A percentile compares a stretch with the other conserved stretches of the same genome.
These are phyloP conservation scores for Neocrepidodera transversa DNA, from an alignment of 2,888 invertebrate species.

Conservation along the genomic window DNA sequence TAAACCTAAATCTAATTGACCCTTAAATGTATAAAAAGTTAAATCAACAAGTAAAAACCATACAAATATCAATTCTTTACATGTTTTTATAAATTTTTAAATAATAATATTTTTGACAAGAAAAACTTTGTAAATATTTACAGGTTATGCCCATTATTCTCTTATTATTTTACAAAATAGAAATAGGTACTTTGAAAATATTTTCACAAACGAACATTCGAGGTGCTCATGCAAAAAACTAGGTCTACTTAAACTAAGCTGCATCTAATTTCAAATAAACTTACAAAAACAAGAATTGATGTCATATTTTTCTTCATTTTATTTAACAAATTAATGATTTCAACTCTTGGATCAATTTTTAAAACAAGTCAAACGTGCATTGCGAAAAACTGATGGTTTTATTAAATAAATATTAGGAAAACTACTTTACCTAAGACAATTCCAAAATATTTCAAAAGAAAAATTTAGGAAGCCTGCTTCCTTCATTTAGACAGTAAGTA, in stretches of 20 bases:
- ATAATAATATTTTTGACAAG: conserved; percentile 9
- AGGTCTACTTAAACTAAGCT: conserved; percentile 23
- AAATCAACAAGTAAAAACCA: conserved; percentile 14
- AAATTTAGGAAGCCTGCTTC: not conserved
- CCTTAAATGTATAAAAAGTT: not conserved
- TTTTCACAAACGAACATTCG: not conserved
- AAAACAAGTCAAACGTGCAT: conserved; percentile 3
- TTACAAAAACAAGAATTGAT: too few relatives aligned
- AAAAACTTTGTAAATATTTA: not conserved
- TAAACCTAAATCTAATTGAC: conserved; percentile 20
- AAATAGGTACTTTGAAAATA: conserved; percentile 21
- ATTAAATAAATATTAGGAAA: conserved; percentile 3
- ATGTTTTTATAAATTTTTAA: conserved; percentile 20
- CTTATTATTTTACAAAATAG: conserved; percentile 4
- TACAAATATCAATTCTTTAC: conserved; percentile 18
- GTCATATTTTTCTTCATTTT: too few relatives aligned
- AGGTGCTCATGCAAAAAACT: conserved; percentile 24
- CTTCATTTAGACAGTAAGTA: too few relatives aligned
- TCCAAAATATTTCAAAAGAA: conserved; percentile 12
- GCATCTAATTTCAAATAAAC: conserved; percentile 6
- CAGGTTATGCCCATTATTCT: not conserved
- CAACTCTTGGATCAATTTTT: not conserved
- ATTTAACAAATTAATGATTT: not conserved
- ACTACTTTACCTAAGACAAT: conserved; percentile 15
- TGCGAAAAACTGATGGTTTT: conserved; percentile 3